Base-by-base conservation (phyloP, 2,113 vertebrate genomes). In the Sialia sialis region DNA sequence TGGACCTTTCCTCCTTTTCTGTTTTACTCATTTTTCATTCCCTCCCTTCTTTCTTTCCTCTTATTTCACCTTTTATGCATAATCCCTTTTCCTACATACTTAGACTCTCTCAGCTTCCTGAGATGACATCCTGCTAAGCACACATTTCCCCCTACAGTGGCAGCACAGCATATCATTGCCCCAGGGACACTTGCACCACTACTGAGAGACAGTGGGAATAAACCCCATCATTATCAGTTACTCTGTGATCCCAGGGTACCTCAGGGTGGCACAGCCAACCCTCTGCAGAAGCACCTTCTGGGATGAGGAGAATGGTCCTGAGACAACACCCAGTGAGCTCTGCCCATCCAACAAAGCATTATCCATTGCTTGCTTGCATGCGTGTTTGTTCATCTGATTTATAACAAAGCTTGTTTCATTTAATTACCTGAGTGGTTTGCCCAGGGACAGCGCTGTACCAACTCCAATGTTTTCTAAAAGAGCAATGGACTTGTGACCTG, bases 401-500 rank as follows among this genome's bases (percentile, higher is more conserved):
- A 82, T 77, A 16, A 1, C 58, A 80, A 59, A 91, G 43, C 43
- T 84, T 54, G 20, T 62, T 96, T 79, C 51, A 48, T 79, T 91
- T 95, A 64, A 85, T 94, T 83, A 86, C 56, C 16, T 32, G 52
- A 82, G 27, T 70, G 51, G 63, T 85, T 88, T 95, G 34, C 89
- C 67, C 63, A 77, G 55, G 60, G 43, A 91, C 27, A 64, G 27
- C 70, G 46, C 12, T 48, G 59, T 89, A 84, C 70, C 78, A 93
- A 59, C 44, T 39, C 36, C 49, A 75, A 22, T 91, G 48, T 93
- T 85, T 95, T 87, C 60, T 80, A 48, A 83, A 95, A 59, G 51
- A 60, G 39, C 55, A 85, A 59, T 78, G 93, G 83, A 88, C 87
- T 39, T 39, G 10, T 81, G 94, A 95, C 87, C 93, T 34, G 85